These are phyloP conservation scores for Monopis laevigella DNA, from an alignment of 2,888 invertebrate genomes.

Conservation along the genomic window DNA sequence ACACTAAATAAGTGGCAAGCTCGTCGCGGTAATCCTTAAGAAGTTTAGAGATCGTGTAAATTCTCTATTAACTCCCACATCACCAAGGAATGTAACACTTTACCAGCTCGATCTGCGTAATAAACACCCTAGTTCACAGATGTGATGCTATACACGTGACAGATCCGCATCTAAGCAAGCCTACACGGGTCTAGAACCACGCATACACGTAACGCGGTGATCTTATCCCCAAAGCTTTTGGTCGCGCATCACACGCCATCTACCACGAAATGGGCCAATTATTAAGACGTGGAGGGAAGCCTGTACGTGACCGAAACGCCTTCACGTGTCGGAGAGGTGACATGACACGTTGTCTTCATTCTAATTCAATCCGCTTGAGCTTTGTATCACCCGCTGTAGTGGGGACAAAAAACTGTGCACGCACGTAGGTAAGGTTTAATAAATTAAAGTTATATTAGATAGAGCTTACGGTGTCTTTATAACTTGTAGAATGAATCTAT, in stretches of 20 bases:
- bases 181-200: background rate
- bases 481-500: no score
- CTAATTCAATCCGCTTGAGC: conserved; percentile 6
- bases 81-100: conserved; percentile 17
- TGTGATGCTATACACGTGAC: conserved; percentile 21
- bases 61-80: no score
- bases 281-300: conserved; percentile 64
- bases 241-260: conserved; percentile 34
- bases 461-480: no score
- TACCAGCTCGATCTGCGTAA: conserved; percentile 33
- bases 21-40: no score
- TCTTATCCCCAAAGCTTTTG: conserved; percentile 50
- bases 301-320: conserved; percentile 60
- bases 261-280: conserved; percentile 65
- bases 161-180: conserved; percentile 2
- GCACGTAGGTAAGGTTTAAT: no score
- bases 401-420: no score
- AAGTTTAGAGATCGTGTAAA: no score
- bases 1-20: no score
- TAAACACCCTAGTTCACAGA: conserved; percentile 38
- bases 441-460: no score
- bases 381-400: background rate
- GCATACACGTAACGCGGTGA: conserved; percentile 53
- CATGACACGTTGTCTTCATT: conserved; percentile 3
- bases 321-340: conserved; percentile 14